Evolutionary conservation across 2,797 vertebrate species (phyloP).

Genomic region (Neopelma chrysocephalum): DNA sequence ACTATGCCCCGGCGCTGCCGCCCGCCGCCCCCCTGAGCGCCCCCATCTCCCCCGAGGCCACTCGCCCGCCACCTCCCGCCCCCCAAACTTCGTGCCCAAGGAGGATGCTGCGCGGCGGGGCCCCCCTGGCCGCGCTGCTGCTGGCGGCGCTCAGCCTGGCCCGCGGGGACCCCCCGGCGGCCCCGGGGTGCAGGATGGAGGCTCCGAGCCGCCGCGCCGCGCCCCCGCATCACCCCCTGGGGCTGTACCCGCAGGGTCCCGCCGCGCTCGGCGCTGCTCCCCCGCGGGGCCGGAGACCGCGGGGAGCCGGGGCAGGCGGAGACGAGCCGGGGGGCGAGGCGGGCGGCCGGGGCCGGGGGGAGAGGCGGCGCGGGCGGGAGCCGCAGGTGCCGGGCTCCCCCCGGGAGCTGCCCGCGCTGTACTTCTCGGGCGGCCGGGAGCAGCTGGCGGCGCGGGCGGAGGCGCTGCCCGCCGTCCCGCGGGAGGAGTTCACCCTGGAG

Average conservation of each 20-base stretch:
- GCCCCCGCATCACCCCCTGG: slow-evolving; percentile 79
- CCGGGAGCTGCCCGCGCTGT: slow-evolving; percentile 81
- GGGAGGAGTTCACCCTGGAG: slow-evolving; percentile 87
- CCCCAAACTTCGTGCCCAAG: neutral
- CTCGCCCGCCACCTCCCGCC: neutral
- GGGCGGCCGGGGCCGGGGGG: neutral
- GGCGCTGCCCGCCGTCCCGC: slow-evolving; percentile 80
- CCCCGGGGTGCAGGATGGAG: slow-evolving; percentile 82
- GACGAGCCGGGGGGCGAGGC: slow-evolving; percentile 38
- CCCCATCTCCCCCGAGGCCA: neutral
- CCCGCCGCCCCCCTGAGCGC: neutral
- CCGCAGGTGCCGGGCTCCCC: slow-evolving; percentile 58
- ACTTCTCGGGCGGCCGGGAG: slow-evolving; percentile 87
- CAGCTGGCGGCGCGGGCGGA: slow-evolving; percentile 82
- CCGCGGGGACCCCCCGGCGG: slow-evolving; percentile 62
- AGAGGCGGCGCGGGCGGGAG: neutral
- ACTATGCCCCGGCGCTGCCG: slow-evolving; percentile 12
- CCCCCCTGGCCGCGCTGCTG: slow-evolving; percentile 77
- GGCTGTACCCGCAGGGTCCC: slow-evolving; percentile 63
- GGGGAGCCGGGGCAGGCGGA: neutral
- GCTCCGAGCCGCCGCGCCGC: slow-evolving; percentile 66
- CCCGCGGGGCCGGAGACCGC: neutral
- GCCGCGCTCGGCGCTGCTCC: neutral
- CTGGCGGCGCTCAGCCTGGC: slow-evolving; percentile 77
- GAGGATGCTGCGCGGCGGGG: slow-evolving; percentile 74